These are phyloP conservation scores for Atrina japonica DNA, from an alignment of 2,888 invertebrate species.

Conservation along the genomic window DNA sequence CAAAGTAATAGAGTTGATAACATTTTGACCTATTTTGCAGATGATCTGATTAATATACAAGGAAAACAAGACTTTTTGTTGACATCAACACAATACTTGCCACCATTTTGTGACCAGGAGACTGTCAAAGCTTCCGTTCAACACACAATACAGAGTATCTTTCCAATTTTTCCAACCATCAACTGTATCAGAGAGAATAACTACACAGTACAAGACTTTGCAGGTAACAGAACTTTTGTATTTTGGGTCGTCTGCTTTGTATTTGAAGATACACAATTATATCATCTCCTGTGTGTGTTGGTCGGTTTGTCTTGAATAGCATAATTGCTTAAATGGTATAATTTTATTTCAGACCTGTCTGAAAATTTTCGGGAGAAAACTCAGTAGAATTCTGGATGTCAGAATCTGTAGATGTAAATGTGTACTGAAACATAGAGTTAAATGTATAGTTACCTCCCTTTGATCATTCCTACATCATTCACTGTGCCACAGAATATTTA, in stretches of 20 bases:
- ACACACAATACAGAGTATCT: conserved; percentile 86
- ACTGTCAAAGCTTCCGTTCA: conserved; percentile 82
- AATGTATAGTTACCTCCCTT: no score
- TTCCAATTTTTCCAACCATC: conserved; percentile 88
- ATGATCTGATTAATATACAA: conserved; percentile 83
- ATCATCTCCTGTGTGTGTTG: neutral
- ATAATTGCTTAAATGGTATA: no score
- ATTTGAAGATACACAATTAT: neutral
- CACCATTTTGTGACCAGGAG: conserved; percentile 81
- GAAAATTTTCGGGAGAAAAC: no score
- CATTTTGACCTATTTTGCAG: conserved; percentile 35
- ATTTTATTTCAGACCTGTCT: no score
- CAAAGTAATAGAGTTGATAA: no score
- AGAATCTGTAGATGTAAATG: no score
- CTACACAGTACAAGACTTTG: conserved; percentile 47
- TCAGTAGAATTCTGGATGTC: no score
- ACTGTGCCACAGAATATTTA: no score
- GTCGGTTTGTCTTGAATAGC: neutral
- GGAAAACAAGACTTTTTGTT: conserved; percentile 86
- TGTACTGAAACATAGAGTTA: no score
- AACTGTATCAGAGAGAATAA: conserved; percentile 71
- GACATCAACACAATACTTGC: conserved; percentile 85
- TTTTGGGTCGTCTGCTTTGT: neutral
- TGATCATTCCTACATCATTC: no score
- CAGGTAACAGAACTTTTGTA: conserved; percentile 50